A percentile compares a stretch with the other conserved stretches of the same genome.
phyloP scores from a whole-genome alignment of 2,888 invertebrate species.

The Baronia brevicornis region DNA sequence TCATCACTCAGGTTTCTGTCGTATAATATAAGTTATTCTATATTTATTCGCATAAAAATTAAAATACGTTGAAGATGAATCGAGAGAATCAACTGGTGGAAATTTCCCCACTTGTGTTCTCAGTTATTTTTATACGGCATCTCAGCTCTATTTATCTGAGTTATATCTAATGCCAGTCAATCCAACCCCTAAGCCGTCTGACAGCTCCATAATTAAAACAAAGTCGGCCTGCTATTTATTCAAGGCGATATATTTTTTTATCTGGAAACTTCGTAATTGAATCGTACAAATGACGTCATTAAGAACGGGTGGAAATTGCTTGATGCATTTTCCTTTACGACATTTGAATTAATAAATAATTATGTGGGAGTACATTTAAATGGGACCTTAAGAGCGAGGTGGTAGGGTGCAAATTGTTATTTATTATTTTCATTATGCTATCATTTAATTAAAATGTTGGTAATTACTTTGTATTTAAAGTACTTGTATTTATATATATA shows the following conservation, averaged over 20 bases:
- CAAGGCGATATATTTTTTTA: slow-evolving; percentile 11
- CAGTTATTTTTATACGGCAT: too few relatives aligned
- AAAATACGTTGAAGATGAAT: too few relatives aligned
- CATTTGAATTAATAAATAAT: slow-evolving; percentile 4
- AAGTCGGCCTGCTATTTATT: slow-evolving; percentile 16
- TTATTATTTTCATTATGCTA: too few relatives aligned
- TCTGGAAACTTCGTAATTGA: slow-evolving; percentile 11
- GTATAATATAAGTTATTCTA: too few relatives aligned
- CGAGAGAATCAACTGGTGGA: too few relatives aligned
- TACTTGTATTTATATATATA: too few relatives aligned
- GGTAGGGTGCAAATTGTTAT: too few relatives aligned
- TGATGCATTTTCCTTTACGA: slow-evolving; percentile 6
- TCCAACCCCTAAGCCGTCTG: slow-evolving; percentile 12
- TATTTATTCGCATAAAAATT: too few relatives aligned
- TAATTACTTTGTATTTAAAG: too few relatives aligned
- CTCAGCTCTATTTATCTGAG: slow-evolving; percentile 9
- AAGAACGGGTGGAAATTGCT: slow-evolving; percentile 2
- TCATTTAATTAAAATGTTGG: too few relatives aligned
- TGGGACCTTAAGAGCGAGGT: neutral
- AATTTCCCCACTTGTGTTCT: too few relatives aligned
- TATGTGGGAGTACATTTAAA: neutral
- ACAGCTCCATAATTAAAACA: slow-evolving; percentile 20
- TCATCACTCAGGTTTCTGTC: too few relatives aligned
- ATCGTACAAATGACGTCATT: slow-evolving; percentile 14
- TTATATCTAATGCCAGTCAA: slow-evolving; percentile 8